Evolutionary conservation across 2,113 vertebrate genomes (phyloP), one percentile per base, ranked within the genome.

Genomic region (Varanus salvator): DNA sequence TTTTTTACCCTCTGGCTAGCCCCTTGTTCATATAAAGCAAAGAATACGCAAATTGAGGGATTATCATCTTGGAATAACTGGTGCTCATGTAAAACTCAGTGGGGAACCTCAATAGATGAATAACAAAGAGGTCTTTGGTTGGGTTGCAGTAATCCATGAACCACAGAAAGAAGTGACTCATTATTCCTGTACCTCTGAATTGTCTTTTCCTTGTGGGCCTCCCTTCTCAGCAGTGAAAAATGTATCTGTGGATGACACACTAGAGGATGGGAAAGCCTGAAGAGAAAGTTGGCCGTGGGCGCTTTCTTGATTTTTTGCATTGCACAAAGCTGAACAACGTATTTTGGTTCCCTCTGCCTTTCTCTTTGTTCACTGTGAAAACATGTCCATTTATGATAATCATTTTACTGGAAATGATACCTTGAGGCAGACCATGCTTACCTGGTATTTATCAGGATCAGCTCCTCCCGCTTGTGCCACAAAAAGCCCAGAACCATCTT

Each of bases 391-490:
- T 72, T 84, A 86, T 44, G 17, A 25, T 44, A 12, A 8, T 27
- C 80, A 76, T 69, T 72, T 77, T 9, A 83, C 12, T 17, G 27
- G 60, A 91, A 31, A 44, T 0, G 0, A 9, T 85, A n/a, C 44
- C n/a, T 31, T 8, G 3, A 4, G 4, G 64, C 23, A 4, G 11
- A 0, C 0, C 88, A 14, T 9, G 0, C 86, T 94, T 96, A 99
- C 99, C 98, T 98, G 95, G 87, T 99, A 99, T 91, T 98, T 98
- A 66, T 98, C 97, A 0, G 97, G 95, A 84, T 99, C 98, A 0
- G 98, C 98, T 3, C 97, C 98, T 94, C 99, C 98, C 4, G 98
- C 98, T 88, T 99, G 98, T 5, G 97, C 99, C 34, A 99, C 98
- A 9, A 99, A 99, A 91, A 99, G 93, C 29, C 98, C 98, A 0